phyloP scores from a whole-genome alignment of 1,140 invertebrate species.

The Cydia strobilella region DNA sequence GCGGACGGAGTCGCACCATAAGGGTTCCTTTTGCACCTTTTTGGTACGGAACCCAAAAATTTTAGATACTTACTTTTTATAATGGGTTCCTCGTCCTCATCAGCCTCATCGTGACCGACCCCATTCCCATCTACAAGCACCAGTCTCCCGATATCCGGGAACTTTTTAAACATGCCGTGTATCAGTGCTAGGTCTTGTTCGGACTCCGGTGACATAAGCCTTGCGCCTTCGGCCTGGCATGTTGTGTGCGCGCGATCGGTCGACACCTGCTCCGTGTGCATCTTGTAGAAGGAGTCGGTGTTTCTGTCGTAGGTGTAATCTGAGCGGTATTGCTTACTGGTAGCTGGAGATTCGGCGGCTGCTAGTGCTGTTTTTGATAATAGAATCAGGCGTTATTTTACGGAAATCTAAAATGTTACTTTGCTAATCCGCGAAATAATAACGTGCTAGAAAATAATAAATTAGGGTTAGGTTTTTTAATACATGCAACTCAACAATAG shows the following conservation, averaged over 20 bases:
- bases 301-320: constrained; percentile 10
- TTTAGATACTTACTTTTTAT: constrained; percentile 46
- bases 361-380: background rate
- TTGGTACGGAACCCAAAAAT: too few species aligned
- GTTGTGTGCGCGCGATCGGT: constrained; percentile 56
- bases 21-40: too few species aligned
- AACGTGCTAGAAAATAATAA: too few species aligned
- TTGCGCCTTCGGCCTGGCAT: constrained; percentile 54
- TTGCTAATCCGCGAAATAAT: too few species aligned
- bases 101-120: constrained; percentile 40
- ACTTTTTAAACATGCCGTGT: constrained; percentile 58
- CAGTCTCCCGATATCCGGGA: constrained; percentile 50
- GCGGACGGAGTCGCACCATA: too few species aligned
- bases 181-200: constrained; percentile 46
- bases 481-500: too few species aligned
- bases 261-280: background rate
- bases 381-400: too few species aligned
- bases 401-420: too few species aligned
- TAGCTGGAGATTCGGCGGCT: background rate
- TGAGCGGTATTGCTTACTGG: constrained; percentile 2
- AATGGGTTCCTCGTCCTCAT: constrained; percentile 45
- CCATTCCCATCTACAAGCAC: constrained; percentile 50
- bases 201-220: constrained; percentile 48
- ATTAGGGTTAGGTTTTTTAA: too few species aligned
- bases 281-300: constrained; percentile 17